Evolutionary conservation across 37 sponge, comb jelly and placozoan genomes (phyloP), one percentile per base, ranked within the genome.

Genomic region (Petrosia ficiformis): DNA sequence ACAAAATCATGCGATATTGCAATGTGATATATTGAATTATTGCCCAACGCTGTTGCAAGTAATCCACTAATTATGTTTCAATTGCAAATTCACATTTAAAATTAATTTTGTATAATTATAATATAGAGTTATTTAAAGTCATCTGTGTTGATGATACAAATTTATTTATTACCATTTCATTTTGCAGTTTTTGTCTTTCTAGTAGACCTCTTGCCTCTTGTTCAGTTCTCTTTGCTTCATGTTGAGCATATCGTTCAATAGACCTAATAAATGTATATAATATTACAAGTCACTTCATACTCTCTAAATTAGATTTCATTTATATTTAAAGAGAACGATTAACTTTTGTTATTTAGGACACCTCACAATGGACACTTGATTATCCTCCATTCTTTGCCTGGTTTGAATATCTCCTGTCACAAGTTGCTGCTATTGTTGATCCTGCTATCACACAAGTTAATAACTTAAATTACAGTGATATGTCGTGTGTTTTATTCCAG

Each of bases 371-470:
- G 99, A 96, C 99, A 2, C 81, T 99, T 79, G 99, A 99, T 72
- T 99, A 99, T 68, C 99, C 99, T 35, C 99, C 99, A 28, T 85
- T 99, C 36, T 99, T 99, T 84, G 99, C 99, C 5, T 96, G 97
- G 94, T 99, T 99, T 75, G 94, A 99, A 77, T 90, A 71, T 81
- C 37, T 86, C 30, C 75, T 99, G 36, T 96, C 97, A 14, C 71
- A 73, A 41, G 67, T 81, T 19, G 99, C 99, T 35, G 80, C 60
- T 4, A n/a, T 83, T 29, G 77, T 96, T 24, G 99, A 99, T 44
- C 90, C 92, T 29, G 63, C 56, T 14, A 99, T 99, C 24, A 81
- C 91, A 34, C 34, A 64, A 6, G 30, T 99, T 31, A 48, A 72
- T 65, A 86, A 88, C 71, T 75, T 86, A 8, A 41, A 71, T 71